These are phyloP conservation scores for Apocheima hispidaria DNA, from an alignment of 2,888 invertebrate species.

Conservation along the genomic window DNA sequence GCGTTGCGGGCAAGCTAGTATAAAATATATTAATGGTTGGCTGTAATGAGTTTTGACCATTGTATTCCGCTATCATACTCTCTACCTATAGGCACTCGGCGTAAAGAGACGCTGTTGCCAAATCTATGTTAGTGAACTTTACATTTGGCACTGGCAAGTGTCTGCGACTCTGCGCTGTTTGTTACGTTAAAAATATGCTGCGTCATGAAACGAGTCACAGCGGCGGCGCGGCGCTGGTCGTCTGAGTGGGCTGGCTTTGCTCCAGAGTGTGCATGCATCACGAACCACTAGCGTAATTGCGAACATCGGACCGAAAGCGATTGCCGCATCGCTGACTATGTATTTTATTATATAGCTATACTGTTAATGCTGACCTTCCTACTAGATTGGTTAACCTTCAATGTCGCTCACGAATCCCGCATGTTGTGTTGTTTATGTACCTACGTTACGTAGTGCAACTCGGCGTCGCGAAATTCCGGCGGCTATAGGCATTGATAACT, in stretches of 20 bases:
- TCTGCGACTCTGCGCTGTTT: slow-evolving; percentile 78
- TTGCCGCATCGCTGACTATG: slow-evolving; percentile 2
- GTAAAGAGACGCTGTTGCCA: slow-evolving; percentile 80
- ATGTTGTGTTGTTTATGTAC: slow-evolving; percentile 44
- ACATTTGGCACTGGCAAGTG: slow-evolving; percentile 81
- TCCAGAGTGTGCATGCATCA: slow-evolving; percentile 65
- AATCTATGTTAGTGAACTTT: slow-evolving; percentile 85
- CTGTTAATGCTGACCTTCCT: slow-evolving; percentile 45
- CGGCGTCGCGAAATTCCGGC: slow-evolving; percentile 51
- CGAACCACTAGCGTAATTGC: slow-evolving; percentile 49
- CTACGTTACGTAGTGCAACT: slow-evolving; percentile 46
- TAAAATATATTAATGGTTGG: neutral
- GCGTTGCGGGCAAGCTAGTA: no score
- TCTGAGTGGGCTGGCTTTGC: slow-evolving; percentile 71
- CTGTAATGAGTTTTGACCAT: slow-evolving; percentile 41
- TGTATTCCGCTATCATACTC: slow-evolving; percentile 57
- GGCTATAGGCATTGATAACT: slow-evolving; percentile 43
- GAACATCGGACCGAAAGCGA: slow-evolving; percentile 40
- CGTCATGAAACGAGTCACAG: slow-evolving; percentile 82
- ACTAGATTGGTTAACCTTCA: slow-evolving; percentile 55
- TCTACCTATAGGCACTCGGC: slow-evolving; percentile 68
- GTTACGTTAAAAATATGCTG: slow-evolving; percentile 85
- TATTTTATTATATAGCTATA: slow-evolving; percentile 24
- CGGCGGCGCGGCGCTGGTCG: slow-evolving; percentile 61
- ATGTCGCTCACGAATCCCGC: slow-evolving; percentile 49